Percentiles rank a stretch among this genome's conserved stretches.
These are phyloP conservation scores for Atta cephalotes DNA, from an alignment of 1,140 invertebrate genomes.

Conservation along the genomic window DNA sequence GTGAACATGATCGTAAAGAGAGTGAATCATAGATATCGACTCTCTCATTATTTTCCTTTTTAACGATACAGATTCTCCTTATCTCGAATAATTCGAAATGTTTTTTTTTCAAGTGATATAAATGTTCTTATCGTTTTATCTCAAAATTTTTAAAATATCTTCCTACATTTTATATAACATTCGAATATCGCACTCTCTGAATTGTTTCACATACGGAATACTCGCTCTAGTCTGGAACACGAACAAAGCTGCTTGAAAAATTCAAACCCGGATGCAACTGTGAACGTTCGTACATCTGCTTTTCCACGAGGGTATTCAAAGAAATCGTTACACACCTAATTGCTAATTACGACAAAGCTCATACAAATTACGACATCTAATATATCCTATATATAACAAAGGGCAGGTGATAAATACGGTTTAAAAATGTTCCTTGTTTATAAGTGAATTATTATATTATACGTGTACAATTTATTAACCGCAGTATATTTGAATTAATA, in stretches of 20 bases:
- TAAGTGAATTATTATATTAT: not conserved
- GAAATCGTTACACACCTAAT: conserved; percentile 1
- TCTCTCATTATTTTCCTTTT: not conserved
- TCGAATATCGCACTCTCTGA: not conserved
- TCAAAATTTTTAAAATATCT: not conserved
- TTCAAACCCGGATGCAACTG: not conserved
- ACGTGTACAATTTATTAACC: not conserved
- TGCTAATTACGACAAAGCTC: not conserved
- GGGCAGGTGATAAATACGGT: not conserved
- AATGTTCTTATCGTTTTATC: not conserved
- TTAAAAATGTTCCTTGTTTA: not conserved
- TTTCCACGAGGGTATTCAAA: not conserved
- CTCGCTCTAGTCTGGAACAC: not conserved
- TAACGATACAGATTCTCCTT: not conserved
- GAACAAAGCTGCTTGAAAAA: not conserved
- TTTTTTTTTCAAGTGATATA: not conserved
- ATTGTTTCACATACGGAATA: not conserved
- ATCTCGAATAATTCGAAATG: not conserved
- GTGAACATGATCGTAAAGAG: conserved; percentile 15
- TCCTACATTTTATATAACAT: not conserved
- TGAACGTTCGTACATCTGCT: not conserved
- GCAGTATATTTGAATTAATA: not conserved
- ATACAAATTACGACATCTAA: not conserved
- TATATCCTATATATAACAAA: not conserved
- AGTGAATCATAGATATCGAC: not conserved